Conservation (phyloP, 2,888 invertebrate species). For the Eulithis prunata region DNA sequence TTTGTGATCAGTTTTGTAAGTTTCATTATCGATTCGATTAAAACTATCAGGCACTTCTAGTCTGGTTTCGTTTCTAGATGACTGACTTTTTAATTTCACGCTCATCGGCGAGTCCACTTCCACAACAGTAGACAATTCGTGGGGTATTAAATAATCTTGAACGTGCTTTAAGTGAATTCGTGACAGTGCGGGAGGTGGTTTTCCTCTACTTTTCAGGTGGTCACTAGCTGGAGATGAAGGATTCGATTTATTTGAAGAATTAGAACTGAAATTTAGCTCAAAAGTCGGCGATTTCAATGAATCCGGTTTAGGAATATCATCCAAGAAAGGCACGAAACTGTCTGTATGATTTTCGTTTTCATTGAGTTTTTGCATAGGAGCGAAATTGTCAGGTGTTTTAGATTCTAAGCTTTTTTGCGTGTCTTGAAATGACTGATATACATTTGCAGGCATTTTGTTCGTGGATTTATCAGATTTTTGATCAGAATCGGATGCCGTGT, state of each 20-base stretch:
- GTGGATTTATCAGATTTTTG: conserved; percentile 56
- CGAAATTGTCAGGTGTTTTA: conserved; percentile 39
- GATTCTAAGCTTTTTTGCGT: conserved; percentile 37
- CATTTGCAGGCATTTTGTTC: conserved; percentile 34
- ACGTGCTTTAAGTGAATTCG: conserved; percentile 67
- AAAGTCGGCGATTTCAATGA: conserved; percentile 43
- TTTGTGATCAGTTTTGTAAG: conserved; percentile 33
- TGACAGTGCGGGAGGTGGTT: conserved; percentile 75
- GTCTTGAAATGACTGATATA: conserved; percentile 32
- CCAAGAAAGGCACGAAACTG: conserved; percentile 59
- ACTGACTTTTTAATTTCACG: conserved; percentile 66
- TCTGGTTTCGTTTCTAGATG: conserved; percentile 54
- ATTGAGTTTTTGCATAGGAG: conserved; percentile 31
- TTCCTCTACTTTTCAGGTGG: conserved; percentile 54
- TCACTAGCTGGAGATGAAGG: conserved; percentile 38
- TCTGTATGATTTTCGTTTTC: conserved; percentile 39
- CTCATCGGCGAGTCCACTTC: conserved; percentile 88
- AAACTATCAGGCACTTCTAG: conserved; percentile 46
- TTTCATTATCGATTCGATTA: conserved; percentile 34
- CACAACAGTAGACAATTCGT: conserved; percentile 87
- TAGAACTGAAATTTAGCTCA: conserved; percentile 31
- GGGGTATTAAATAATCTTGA: conserved; percentile 70
- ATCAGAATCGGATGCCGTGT: conserved; percentile 67
- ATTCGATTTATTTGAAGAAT: conserved; percentile 36
- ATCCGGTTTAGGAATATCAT: conserved; percentile 67